phyloP scores from a whole-genome alignment of 2,888 invertebrate genomes.

The Arrhopalites spinosus region DNA sequence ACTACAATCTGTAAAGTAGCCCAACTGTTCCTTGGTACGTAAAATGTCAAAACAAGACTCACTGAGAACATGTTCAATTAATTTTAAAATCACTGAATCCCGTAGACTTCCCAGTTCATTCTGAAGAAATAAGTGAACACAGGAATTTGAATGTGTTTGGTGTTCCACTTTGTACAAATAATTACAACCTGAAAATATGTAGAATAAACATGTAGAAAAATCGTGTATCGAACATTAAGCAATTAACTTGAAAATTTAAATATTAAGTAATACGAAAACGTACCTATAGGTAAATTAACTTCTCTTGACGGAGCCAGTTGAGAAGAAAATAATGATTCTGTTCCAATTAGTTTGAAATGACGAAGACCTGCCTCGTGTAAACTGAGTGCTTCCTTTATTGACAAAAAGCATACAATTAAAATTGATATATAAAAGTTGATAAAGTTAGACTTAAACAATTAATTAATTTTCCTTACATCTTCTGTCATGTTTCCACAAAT shows the following conservation, averaged over 20 bases:
- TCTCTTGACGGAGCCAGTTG: constrained; percentile 83
- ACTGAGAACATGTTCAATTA: constrained; percentile 83
- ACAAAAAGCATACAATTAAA: constrained; percentile 39
- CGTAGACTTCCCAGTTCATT: constrained; percentile 76
- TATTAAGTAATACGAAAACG: background rate
- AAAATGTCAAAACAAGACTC: constrained; percentile 92
- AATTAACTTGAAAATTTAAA: background rate
- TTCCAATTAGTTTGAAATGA: constrained; percentile 56
- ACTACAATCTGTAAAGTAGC: constrained; percentile 93
- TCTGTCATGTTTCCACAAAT: constrained; percentile 86
- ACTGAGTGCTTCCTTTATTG: constrained; percentile 70
- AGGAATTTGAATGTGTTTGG: constrained; percentile 86
- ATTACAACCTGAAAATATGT: background rate
- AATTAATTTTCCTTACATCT: constrained; percentile 59
- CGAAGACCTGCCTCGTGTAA: constrained; percentile 65
- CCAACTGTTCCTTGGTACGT: constrained; percentile 89
- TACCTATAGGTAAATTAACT: constrained; percentile 83
- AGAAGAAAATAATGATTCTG: constrained; percentile 75
- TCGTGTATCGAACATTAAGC: background rate
- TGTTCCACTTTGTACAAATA: constrained; percentile 74
- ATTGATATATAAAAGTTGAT: background rate
- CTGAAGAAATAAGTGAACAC: constrained; percentile 85
- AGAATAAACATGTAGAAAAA: background rate
- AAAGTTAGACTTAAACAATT: background rate
- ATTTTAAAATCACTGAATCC: constrained; percentile 78